Base-by-base conservation (phyloP, 2,797 vertebrate genomes). In the Hippocampus kuda region DNA sequence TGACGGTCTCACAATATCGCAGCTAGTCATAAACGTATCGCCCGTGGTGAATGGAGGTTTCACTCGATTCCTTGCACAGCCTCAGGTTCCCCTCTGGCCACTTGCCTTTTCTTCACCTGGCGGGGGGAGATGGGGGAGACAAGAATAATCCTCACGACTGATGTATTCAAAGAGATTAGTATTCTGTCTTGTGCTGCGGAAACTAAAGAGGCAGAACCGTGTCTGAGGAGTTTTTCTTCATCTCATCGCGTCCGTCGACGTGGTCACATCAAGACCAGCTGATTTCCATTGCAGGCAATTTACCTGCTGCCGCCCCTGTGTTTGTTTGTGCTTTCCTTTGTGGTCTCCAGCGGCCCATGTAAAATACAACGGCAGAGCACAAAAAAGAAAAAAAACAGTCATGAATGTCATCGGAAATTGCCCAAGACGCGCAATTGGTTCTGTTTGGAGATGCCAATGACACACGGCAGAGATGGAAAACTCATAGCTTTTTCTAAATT, bases 241-340 rank as follows among this genome's bases (percentile, higher is more conserved):
- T 83, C 78, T 82, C 76, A 81, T 83, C 70, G 64, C 77, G 75
- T 79, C 79, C 67, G 77, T 53, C 67, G 70, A 57, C 84, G 84
- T 83, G 78, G 78, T 72, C 82, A 78, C 84, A 81, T 84, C 84
- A 85, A 83, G 84, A 79, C 83, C 81, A 75, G 83, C 84, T 83
- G 86, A 88, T 86, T 86, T 84, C 78, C 78, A 83, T 88, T 88
- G 81, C 82, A 82, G 74, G 79, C 75, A 80, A 79, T 87, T 81
- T 81, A 84, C 85, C 80, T 86, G 79, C 83, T 71, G 68, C 74
- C 78, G 77, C 78, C 74, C 66, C 68, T 63, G 73, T 62, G 69
- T 72, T 81, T 54, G 53, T 9, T 10, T 54, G 10, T 74, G 65
- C 68, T 79, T 48, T 75, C 70, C 59, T 79, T 70, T 82, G 79